phyloP scores from a whole-genome alignment of 2,113 vertebrate species.

The Phoxinus phoxinus region DNA sequence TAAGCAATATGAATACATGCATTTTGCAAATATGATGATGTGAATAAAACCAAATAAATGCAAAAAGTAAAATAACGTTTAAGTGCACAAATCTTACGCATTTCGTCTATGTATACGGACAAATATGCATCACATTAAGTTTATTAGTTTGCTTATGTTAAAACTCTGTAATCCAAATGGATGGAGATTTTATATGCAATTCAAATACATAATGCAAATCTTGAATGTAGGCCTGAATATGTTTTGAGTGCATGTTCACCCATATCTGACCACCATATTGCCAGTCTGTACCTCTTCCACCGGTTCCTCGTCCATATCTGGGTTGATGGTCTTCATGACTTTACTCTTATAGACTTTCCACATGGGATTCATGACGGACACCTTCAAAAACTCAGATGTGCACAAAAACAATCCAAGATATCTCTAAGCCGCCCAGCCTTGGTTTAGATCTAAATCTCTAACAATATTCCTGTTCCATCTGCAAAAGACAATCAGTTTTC shows the following conservation, averaged over 20 bases:
- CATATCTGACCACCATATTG: background rate
- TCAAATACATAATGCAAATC: too few species aligned
- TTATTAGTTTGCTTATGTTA: background rate
- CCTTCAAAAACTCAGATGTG: slow-evolving; percentile 20
- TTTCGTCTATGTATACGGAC: background rate
- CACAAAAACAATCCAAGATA: slow-evolving; percentile 54
- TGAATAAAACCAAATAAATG: too few species aligned
- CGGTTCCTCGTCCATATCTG: slow-evolving; percentile 74
- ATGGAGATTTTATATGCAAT: too few species aligned
- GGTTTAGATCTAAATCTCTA: slow-evolving; percentile 45
- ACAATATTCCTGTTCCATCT: slow-evolving; percentile 56
- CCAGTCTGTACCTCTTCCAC: slow-evolving; percentile 69
- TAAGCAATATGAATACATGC: too few species aligned
- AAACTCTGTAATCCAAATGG: background rate
- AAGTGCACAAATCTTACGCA: background rate
- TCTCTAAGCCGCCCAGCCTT: slow-evolving; percentile 52
- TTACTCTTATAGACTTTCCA: slow-evolving; percentile 82
- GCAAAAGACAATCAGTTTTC: slow-evolving; percentile 35
- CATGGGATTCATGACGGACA: slow-evolving; percentile 75
- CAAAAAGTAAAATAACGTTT: too few species aligned
- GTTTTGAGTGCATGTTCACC: background rate
- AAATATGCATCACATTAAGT: background rate
- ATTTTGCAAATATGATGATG: too few species aligned
- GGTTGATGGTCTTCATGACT: slow-evolving; percentile 79
- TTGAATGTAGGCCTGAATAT: background rate